These are phyloP conservation scores for Phymastichus coffea DNA, from an alignment of 1,140 invertebrate species.

Conservation along the genomic window DNA sequence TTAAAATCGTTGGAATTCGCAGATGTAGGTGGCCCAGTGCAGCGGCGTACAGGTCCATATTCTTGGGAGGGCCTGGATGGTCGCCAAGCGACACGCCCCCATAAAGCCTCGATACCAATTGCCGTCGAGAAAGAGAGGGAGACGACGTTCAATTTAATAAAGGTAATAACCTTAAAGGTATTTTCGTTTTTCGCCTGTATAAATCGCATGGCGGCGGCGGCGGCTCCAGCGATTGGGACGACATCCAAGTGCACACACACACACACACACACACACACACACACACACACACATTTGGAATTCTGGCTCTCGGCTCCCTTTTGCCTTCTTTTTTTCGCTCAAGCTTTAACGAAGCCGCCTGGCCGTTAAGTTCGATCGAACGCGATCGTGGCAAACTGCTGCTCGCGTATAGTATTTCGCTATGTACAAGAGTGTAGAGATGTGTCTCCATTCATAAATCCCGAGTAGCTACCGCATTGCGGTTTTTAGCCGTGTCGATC, in stretches of 20 bases:
- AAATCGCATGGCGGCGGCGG: conserved; percentile 32
- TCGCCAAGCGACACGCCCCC: conserved; percentile 1
- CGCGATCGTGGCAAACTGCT: too few species aligned
- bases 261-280: not conserved
- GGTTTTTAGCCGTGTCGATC: conserved; percentile 7
- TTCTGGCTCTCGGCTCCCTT: too few species aligned
- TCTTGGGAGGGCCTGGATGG: not conserved
- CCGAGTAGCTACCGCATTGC: conserved; percentile 19
- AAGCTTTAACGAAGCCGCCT: too few species aligned
- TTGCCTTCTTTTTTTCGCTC: too few species aligned
- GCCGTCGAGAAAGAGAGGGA: conserved; percentile 35
- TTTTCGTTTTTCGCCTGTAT: conserved; percentile 48
- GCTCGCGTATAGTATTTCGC: too few species aligned
- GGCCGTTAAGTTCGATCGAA: too few species aligned
- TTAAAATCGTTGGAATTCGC: too few species aligned
- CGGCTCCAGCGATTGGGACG: conserved; percentile 48
- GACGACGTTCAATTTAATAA: conserved; percentile 54
- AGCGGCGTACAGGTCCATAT: not conserved
- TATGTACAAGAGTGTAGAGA: too few species aligned
- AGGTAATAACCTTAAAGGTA: conserved; percentile 56
- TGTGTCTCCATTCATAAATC: conserved; percentile 43
- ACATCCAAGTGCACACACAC: conserved; percentile 40
- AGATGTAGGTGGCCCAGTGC: conserved; percentile 23
- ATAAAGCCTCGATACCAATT: conserved; percentile 44
- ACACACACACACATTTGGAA: too few species aligned